A percentile compares a stretch with the other conserved stretches of the same genome.
Conservation (phyloP, 2,113 vertebrate species). For the Periophthalmus modestus region DNA sequence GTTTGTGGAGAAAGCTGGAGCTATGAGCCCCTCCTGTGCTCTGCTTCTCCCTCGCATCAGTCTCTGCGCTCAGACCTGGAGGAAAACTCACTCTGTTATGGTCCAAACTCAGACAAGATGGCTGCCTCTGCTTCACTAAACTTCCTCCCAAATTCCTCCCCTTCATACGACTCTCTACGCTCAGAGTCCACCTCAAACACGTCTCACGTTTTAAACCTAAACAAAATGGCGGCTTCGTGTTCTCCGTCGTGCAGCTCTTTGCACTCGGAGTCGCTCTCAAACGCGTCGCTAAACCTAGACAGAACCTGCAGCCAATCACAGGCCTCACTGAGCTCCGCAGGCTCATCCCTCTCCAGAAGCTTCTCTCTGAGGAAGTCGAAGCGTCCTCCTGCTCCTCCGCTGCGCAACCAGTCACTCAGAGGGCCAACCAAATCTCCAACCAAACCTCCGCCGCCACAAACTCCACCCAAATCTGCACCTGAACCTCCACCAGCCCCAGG, state of each 20-base stretch:
- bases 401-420: constrained; percentile 87
- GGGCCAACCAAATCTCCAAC: constrained; percentile 32
- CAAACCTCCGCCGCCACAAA: no score
- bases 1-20: constrained; percentile 9
- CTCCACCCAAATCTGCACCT: no score
- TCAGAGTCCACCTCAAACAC: neutral
- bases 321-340: constrained; percentile 69
- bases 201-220: neutral
- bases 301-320: constrained; percentile 28
- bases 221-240: neutral
- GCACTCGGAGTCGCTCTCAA: constrained; percentile 66
- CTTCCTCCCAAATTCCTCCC: neutral
- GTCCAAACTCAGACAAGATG: neutral
- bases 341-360: constrained; percentile 5
- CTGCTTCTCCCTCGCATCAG: constrained; percentile 24
- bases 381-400: constrained; percentile 72
- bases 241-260: constrained; percentile 62
- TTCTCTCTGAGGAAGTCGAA: neutral
- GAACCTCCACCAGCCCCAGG: no score
- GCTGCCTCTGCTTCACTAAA: neutral
- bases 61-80: constrained; percentile 19
- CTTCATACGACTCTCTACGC: neutral
- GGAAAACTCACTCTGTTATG: neutral
- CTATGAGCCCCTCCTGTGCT: constrained; percentile 62
- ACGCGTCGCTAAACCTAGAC: constrained; percentile 20